Evolutionary conservation across 92 coral and sea anemone species (phyloP).

Genomic region (Chrysogorgia sp.): DNA sequence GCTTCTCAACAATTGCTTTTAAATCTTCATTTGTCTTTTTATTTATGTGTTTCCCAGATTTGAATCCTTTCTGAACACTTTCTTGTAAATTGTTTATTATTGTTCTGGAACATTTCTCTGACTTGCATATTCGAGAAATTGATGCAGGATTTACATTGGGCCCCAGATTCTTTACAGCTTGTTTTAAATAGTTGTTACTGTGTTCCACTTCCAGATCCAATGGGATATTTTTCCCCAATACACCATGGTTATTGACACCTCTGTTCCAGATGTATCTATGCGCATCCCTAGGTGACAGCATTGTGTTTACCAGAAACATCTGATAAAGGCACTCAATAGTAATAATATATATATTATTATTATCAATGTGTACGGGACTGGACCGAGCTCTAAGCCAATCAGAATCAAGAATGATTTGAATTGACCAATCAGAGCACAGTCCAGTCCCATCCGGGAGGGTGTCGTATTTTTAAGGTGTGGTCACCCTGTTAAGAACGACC

Average conservation of each 20-base stretch:
- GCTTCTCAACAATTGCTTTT: slow-evolving; percentile 18
- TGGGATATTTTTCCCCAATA: background rate
- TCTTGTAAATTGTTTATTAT: background rate
- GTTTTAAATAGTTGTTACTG: background rate
- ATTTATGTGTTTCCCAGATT: slow-evolving; percentile 10
- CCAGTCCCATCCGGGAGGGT: too few species aligned
- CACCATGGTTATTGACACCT: slow-evolving; percentile 17
- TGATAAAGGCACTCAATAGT: slow-evolving; percentile 66
- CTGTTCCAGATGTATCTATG: slow-evolving; percentile 9
- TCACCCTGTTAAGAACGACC: too few species aligned
- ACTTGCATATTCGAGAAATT: slow-evolving; percentile 41
- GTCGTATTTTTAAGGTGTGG: too few species aligned
- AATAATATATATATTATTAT: too few species aligned
- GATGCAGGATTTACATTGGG: slow-evolving; percentile 59
- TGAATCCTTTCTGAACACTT: background rate
- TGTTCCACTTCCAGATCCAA: slow-evolving; percentile 24
- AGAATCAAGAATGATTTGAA: too few species aligned
- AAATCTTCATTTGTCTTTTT: slow-evolving; percentile 9
- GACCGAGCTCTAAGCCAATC: too few species aligned
- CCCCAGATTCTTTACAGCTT: slow-evolving; percentile 7
- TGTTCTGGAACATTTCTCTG: slow-evolving; percentile 29
- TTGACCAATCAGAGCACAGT: too few species aligned
- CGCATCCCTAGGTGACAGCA: slow-evolving; percentile 11
- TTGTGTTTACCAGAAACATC: slow-evolving; percentile 44
- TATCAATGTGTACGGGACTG: too few species aligned